A percentile compares a stretch with the other conserved stretches of the same genome.
Conservation (phyloP, 2,888 invertebrate genomes). For the Zele albiditarsus region DNA sequence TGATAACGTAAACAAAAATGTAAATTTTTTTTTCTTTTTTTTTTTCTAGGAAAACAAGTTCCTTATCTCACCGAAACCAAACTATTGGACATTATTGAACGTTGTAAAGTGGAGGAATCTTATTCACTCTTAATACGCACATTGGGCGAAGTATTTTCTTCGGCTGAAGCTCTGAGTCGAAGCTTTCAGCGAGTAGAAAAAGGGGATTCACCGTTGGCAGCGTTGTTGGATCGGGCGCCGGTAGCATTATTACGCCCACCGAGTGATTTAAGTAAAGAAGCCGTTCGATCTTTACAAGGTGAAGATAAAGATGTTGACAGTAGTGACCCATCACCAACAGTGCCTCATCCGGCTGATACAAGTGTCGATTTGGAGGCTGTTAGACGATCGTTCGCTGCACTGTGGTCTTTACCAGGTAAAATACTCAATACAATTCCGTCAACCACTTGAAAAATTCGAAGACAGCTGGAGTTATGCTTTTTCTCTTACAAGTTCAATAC, state of each 20-base stretch:
- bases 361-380: slow-evolving; percentile 83
- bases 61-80: slow-evolving; percentile 83
- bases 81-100: slow-evolving; percentile 83
- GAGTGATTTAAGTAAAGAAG: slow-evolving; percentile 80
- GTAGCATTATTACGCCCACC: slow-evolving; percentile 72
- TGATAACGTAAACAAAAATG: neutral
- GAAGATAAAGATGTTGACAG: slow-evolving; percentile 94
- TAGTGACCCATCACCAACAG: slow-evolving; percentile 73
- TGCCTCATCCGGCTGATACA: slow-evolving; percentile 69
- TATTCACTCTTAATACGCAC: slow-evolving; percentile 84
- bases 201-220: slow-evolving; percentile 73
- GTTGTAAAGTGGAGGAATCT: slow-evolving; percentile 80
- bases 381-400: slow-evolving; percentile 79
- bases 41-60: slow-evolving; percentile 69
- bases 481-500: no score
- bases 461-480: no score
- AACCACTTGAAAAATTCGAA: slow-evolving; percentile 57
- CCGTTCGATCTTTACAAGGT: slow-evolving; percentile 81
- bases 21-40: slow-evolving; percentile 30
- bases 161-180: slow-evolving; percentile 80
- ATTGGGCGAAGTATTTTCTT: slow-evolving; percentile 84
- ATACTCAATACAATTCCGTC: neutral
- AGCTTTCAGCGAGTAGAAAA: slow-evolving; percentile 79
- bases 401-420: slow-evolving; percentile 71
- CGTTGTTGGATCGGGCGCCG: slow-evolving; percentile 75